Percentiles rank a stretch among this genome's conserved stretches.
phyloP scores from a whole-genome alignment of 2,888 invertebrate species.

The Tuberolachnus salignus region DNA sequence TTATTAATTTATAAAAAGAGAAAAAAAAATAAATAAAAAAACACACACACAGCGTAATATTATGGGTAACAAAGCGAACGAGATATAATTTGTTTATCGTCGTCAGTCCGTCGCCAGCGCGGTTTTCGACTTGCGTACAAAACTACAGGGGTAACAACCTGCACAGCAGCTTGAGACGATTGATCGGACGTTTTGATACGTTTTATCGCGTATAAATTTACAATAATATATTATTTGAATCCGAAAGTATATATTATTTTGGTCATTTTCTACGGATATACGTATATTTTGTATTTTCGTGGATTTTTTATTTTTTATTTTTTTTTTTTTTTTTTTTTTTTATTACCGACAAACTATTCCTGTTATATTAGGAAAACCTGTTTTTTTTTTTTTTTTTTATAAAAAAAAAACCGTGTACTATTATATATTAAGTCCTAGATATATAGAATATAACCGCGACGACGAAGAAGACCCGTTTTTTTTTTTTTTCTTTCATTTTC shows the following conservation, averaged over 20 bases:
- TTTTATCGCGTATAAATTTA: constrained; percentile 39
- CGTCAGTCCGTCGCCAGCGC: background rate
- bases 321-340: constrained; percentile 15
- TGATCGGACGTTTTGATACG: constrained; percentile 48
- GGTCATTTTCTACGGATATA: constrained; percentile 32
- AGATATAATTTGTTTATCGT: constrained; percentile 22
- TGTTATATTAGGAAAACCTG: constrained; percentile 47
- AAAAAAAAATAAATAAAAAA: too few relatives aligned
- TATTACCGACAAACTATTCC: constrained; percentile 30
- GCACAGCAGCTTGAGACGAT: constrained; percentile 12
- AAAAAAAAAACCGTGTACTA: background rate
- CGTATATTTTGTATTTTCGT: background rate
- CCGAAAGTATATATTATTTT: constrained; percentile 37
- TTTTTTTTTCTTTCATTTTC: background rate
- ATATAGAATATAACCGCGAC: background rate
- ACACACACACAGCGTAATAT: too few relatives aligned
- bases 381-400: constrained; percentile 12
- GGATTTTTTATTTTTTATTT: background rate
- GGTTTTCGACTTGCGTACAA: background rate
- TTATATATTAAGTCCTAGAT: constrained; percentile 33
- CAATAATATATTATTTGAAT: constrained; percentile 12
- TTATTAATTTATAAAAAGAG: too few relatives aligned
- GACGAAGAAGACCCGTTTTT: constrained; percentile 37
- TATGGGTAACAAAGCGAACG: background rate
- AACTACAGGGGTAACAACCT: constrained; percentile 25